Evolutionary conservation across 2,888 invertebrate species (phyloP), one percentile per base, ranked within the genome.

Genomic region (Ypsolopha sequella): DNA sequence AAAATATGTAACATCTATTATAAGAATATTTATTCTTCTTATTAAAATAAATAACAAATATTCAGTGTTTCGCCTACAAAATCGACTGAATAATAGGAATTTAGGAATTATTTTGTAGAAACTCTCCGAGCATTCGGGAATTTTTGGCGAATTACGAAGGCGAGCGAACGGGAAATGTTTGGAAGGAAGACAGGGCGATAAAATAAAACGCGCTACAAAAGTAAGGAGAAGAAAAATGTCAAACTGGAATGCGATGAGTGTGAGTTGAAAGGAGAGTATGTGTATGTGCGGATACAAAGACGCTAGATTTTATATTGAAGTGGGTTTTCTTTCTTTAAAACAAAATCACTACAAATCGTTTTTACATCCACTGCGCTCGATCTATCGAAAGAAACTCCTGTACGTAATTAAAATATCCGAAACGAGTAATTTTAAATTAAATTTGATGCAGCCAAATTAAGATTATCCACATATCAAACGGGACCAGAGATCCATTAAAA

Each of bases 171-270:
- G 59, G 60, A 73, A 70, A 73, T 73, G 74, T 78, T 74, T 63
- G 66, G 58, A 61, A 70, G 76, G 70, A 77, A 76, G 70, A 77
- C 66, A 68, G 59, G 58, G 60, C 61, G 63, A 71, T 77, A 76
- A 79, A 79, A 73, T 74, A 76, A 80, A 80, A 75, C 63, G 65
- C 64, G 59, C 66, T 62, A 66, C 68, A 66, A 61, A 68, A 61
- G 64, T 59, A 61, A 69, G 65, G 65, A 62, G 58, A 66, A 61
- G 63, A 68, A 68, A 69, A 76, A 76, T 68, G 66, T 64, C 63
- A 62, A 68, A 69, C 64, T 60, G 66, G 66, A 70, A 76, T 72
- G 66, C 64, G 66, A 60, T 62, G 64, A 68, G 65, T 65, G 63
- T 60, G 65, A 47, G 47, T 9, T 8, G 13, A 47, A 47, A 47